Conservation (phyloP, 2,888 invertebrate species). For the Dendrolimus houi region DNA sequence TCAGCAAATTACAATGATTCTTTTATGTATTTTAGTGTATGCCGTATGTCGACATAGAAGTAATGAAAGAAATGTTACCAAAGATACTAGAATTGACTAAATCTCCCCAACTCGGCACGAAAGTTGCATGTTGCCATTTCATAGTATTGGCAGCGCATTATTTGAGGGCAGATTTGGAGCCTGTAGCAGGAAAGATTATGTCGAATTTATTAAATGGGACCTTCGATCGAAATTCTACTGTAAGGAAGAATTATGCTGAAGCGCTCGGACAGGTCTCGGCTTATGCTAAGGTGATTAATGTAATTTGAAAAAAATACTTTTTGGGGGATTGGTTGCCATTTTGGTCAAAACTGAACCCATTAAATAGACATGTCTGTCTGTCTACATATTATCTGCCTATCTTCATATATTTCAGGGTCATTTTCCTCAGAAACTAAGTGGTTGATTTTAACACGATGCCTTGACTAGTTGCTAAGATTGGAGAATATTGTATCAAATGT, state of each 20-base stretch:
- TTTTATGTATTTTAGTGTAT: slow-evolving; percentile 60
- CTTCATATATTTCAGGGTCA: too few species aligned
- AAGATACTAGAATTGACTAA: slow-evolving; percentile 88
- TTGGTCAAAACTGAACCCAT: background rate
- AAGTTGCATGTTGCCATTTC: slow-evolving; percentile 88
- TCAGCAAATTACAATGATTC: too few species aligned
- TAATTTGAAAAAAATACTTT: too few species aligned
- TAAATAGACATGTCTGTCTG: too few species aligned
- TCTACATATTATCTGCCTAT: too few species aligned
- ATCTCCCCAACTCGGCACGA: slow-evolving; percentile 89
- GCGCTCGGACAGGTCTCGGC: slow-evolving; percentile 91
- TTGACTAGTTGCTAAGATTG: too few species aligned
- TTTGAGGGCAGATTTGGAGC: slow-evolving; percentile 70
- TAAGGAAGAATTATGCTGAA: slow-evolving; percentile 89
- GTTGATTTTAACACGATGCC: too few species aligned
- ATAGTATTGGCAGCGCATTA: slow-evolving; percentile 80
- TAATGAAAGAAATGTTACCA: slow-evolving; percentile 87
- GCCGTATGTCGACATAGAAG: slow-evolving; percentile 84
- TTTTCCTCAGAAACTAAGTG: too few species aligned
- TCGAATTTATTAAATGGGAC: slow-evolving; percentile 82
- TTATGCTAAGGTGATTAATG: slow-evolving; percentile 80
- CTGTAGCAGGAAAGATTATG: slow-evolving; percentile 76
- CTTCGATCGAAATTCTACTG: slow-evolving; percentile 88
- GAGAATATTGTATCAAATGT: too few species aligned
- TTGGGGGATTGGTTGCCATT: slow-evolving; percentile 3